These are phyloP conservation scores for Neotragus moschatus DNA, from an alignment of 2,113 vertebrate species.

Conservation along the genomic window DNA sequence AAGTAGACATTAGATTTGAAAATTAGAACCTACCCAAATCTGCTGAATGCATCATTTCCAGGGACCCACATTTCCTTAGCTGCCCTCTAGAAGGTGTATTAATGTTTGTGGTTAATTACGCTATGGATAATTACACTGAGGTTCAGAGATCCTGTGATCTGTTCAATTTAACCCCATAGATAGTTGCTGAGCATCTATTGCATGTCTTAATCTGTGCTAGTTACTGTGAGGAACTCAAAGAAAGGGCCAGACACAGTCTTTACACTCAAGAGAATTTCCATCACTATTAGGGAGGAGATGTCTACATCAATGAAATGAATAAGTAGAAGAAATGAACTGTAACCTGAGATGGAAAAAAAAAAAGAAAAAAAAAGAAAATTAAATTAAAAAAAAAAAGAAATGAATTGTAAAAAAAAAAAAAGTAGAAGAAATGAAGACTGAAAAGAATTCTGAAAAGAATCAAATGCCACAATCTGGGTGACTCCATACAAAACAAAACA, in stretches of 20 bases:
- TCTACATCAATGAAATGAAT: background rate
- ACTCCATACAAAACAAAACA: background rate
- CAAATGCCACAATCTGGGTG: background rate
- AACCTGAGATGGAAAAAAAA: too few relatives aligned
- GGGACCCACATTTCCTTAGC: background rate
- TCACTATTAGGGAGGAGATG: background rate
- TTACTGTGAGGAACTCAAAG: background rate
- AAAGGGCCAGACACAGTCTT: background rate
- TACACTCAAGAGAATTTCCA: background rate
- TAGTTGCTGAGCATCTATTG: background rate
- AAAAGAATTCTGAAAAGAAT: background rate
- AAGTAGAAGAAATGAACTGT: background rate
- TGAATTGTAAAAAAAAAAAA: background rate
- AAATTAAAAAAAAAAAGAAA: background rate
- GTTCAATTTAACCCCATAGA: background rate
- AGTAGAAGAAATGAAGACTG: background rate
- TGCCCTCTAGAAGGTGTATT: background rate
- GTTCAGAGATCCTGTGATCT: background rate
- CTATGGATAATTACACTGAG: background rate
- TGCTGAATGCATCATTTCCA: background rate
- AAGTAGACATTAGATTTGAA: background rate
- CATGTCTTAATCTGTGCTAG: background rate
- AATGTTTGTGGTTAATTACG: background rate
- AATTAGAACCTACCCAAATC: background rate
- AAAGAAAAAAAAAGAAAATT: background rate